phyloP scores from a whole-genome alignment of 37 sponge, comb jelly and placozoan species.

The Agelas oroides region DNA sequence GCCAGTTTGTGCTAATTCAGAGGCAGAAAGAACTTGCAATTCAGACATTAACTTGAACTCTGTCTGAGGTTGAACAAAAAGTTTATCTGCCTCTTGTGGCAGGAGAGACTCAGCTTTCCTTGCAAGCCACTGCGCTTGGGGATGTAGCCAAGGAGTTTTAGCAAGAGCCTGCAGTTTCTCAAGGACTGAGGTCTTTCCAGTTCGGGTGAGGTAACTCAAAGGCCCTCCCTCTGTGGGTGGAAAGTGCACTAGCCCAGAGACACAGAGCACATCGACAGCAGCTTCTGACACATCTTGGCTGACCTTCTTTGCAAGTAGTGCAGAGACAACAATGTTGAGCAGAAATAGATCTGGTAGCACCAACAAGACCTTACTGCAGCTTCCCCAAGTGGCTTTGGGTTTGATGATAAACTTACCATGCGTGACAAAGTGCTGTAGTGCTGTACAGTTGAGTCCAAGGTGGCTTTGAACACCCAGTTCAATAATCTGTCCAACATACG shows the following conservation, averaged over 20 bases:
- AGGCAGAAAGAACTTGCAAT: no score
- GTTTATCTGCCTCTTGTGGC: no score
- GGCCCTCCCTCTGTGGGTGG: constrained; percentile 69
- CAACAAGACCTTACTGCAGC: no score
- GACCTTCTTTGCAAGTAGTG: background rate
- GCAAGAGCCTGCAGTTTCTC: no score
- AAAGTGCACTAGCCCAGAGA: constrained; percentile 35
- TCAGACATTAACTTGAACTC: no score
- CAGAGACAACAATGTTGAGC: background rate
- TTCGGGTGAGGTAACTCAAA: constrained; percentile 17
- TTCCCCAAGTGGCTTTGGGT: no score
- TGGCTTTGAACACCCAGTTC: background rate
- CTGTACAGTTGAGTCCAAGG: background rate
- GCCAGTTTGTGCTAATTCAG: no score
- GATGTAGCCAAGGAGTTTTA: no score
- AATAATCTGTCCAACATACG: constrained; percentile 3
- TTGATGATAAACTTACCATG: background rate
- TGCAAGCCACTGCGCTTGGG: no score
- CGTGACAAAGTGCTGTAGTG: background rate
- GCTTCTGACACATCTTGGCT: background rate
- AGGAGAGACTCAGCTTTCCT: no score
- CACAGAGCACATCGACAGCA: constrained; percentile 41
- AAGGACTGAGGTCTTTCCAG: no score
- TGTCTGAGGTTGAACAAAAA: no score
- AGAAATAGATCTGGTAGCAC: constrained; percentile 5